Evolutionary conservation across 2,797 vertebrate genomes (phyloP), one percentile per base, ranked within the genome.

Genomic region (Triplophysa yarkandensis): DNA sequence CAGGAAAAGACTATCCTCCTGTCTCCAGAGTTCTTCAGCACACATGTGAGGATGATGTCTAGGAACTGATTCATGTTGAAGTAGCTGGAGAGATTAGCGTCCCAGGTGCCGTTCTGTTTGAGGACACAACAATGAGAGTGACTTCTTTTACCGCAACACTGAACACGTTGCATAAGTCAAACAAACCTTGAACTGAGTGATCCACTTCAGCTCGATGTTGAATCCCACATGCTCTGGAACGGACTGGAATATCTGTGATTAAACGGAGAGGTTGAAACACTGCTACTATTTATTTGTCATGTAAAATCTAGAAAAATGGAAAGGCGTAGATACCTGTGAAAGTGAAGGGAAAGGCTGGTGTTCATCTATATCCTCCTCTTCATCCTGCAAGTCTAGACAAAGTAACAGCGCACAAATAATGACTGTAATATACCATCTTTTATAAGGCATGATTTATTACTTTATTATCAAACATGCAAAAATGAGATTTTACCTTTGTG

Each of bases 121-220:
- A 25, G 72, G 66, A 77, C 48, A 4, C 13, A 36, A 30, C 23
- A 27, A 44, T 48, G 58, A 39, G 13, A 2, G 4, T 14, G 9
- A n/a, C n/a, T n/a, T n/a, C n/a, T n/a, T 34, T 54, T 55, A 27
- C 8, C 39, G 21, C 39, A 77, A 9, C 7, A 69, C 4, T 3
- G 11, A 32, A 34, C 6, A 69, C 17, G 30, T 4, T 2, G 3
- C 36, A 5, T 39, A 34, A 14, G 4, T 48, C 7, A 68, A 39
- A 83, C 90, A 80, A 54, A 97, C 98, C 88, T 93, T 96, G 88
- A 96, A 88, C 54, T 98, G 98, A 64, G 87, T 94, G 84, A 98
- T 98, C 96, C 98, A 99, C 82, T 99, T 99, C 39, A 99, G 90
- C 87, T 99, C 98, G 73, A 99, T 98, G 87, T 99, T 97, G 87